Evolutionary conservation across 2,888 invertebrate genomes (phyloP).

Genomic region (Cephus sareptanus): DNA sequence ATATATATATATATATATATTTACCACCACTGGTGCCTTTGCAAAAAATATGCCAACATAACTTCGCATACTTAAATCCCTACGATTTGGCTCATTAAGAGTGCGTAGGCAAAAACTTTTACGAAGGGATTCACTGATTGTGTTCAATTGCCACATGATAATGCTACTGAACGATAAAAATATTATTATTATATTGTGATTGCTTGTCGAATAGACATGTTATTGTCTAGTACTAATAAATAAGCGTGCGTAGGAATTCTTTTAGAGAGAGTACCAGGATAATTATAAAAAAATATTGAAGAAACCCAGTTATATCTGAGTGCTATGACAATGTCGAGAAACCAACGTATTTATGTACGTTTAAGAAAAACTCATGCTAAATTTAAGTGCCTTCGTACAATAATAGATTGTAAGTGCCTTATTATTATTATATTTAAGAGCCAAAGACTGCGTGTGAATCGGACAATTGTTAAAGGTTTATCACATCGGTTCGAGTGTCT

Average conservation of each 20-base stretch:
- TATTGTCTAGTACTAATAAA: conserved; percentile 1
- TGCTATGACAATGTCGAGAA: neutral
- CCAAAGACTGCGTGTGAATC: conserved; percentile 15
- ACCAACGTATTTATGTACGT: neutral
- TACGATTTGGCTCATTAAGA: neutral
- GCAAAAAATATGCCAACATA: neutral
- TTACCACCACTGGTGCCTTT: neutral
- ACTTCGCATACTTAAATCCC: neutral
- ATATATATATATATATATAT: neutral
- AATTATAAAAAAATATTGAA: neutral
- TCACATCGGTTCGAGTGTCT: conserved; percentile 14
- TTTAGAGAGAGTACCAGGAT: neutral
- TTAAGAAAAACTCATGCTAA: neutral
- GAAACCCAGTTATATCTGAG: neutral
- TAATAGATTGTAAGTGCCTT: conserved; percentile 2
- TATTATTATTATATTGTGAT: neutral
- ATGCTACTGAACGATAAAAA: neutral
- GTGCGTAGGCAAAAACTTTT: neutral
- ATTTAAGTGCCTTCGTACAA: conserved; percentile 20
- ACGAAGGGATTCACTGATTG: neutral
- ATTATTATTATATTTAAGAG: conserved; percentile 3
- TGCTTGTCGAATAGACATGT: neutral
- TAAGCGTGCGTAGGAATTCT: neutral
- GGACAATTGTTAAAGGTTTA: conserved; percentile 6
- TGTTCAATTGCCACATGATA: neutral